A percentile compares a stretch with the other conserved stretches of the same genome.
phyloP scores from a whole-genome alignment of 2,888 invertebrate genomes.

The Acanthosepion lycidas region DNA sequence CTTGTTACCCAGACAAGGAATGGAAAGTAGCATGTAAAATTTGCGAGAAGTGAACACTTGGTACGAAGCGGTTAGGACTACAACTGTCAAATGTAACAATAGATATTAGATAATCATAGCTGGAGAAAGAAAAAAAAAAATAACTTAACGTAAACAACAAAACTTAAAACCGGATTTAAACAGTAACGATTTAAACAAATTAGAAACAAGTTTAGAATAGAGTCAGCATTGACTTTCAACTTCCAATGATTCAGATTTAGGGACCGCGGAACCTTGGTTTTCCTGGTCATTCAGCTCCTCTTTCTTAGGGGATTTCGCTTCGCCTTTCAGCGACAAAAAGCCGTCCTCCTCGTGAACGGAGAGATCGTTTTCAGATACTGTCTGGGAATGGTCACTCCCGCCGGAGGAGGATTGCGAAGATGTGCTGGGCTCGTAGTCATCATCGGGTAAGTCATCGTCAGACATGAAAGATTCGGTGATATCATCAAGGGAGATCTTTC shows the following conservation, averaged over 20 bases:
- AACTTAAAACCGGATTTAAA: too few species aligned
- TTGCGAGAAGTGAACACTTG: too few species aligned
- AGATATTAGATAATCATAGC: too few species aligned
- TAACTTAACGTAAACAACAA: too few species aligned
- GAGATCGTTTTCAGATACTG: neutral
- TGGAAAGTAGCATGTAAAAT: too few species aligned
- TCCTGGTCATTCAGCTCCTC: fast-evolving
- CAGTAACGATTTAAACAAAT: too few species aligned
- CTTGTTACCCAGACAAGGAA: too few species aligned
- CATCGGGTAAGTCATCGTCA: neutral
- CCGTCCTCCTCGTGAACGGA: neutral
- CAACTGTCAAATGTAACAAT: too few species aligned
- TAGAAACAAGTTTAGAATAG: neutral
- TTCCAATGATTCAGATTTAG: neutral
- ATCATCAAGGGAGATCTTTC: neutral
- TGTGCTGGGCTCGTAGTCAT: neutral
- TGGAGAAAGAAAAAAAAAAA: too few species aligned
- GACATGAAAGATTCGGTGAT: neutral
- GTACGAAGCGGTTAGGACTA: too few species aligned
- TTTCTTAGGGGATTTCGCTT: neutral
- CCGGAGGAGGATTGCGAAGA: neutral
- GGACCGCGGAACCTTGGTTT: too few species aligned
- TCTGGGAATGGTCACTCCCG: neutral
- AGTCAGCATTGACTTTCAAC: neutral
- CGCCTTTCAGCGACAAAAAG: neutral